phyloP scores from a whole-genome alignment of 1,140 invertebrate genomes.

The Cepaea nemoralis region DNA sequence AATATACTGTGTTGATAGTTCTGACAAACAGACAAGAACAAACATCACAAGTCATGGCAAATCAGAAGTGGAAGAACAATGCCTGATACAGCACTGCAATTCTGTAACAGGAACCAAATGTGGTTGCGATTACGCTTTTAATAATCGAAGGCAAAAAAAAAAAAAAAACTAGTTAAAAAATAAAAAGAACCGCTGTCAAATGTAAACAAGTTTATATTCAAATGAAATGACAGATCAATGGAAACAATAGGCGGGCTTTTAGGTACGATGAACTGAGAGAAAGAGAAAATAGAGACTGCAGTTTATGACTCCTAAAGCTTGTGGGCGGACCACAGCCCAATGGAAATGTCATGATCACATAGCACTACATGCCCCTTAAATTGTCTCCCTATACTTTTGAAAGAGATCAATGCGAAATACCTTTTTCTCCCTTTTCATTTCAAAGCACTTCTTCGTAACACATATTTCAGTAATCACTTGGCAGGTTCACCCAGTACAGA shows the following conservation, averaged over 20 bases:
- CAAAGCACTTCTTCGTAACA: not conserved
- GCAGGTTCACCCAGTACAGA: not conserved
- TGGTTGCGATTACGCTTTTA: too few relatives aligned
- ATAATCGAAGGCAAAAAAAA: too few relatives aligned
- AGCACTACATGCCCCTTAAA: not conserved
- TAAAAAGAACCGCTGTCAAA: too few relatives aligned
- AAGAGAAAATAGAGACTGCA: not conserved
- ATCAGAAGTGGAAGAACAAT: too few relatives aligned
- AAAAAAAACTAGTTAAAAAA: too few relatives aligned
- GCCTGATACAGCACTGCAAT: too few relatives aligned
- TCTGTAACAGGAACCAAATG: too few relatives aligned
- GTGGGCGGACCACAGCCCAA: not conserved
- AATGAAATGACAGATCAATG: not conserved
- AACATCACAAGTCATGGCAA: too few relatives aligned
- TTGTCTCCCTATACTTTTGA: not conserved
- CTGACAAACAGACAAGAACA: too few relatives aligned
- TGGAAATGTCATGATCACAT: not conserved
- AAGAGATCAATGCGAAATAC: not conserved
- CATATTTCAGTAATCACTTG: slow-evolving; percentile 11
- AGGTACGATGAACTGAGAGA: not conserved
- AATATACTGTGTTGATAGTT: too few relatives aligned
- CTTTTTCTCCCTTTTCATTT: not conserved
- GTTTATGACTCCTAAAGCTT: not conserved
- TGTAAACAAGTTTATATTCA: not conserved
- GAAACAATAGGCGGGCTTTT: not conserved